phyloP scores from a whole-genome alignment of 1,140 invertebrate species.

The Chionoecetes opilio region DNA sequence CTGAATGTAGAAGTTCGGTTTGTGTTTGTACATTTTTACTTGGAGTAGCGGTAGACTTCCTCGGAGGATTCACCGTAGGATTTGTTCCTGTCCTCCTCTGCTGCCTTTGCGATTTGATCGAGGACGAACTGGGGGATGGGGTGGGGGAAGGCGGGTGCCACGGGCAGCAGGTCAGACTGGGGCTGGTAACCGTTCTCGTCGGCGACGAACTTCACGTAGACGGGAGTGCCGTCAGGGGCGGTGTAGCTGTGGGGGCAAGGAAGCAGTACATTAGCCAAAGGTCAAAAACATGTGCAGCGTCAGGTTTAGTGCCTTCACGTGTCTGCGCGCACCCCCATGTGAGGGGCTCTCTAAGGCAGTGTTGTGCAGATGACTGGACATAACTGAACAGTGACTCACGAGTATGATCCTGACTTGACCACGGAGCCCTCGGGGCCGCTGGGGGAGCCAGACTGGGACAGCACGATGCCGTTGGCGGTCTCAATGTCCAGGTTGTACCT shows the following conservation, averaged over 20 bases:
- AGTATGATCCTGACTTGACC: slow-evolving; percentile 69
- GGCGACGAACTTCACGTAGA: slow-evolving; percentile 40
- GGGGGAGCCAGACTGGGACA: background rate
- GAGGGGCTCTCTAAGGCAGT: too few species aligned
- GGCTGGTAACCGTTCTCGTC: slow-evolving; percentile 46
- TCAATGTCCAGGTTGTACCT: background rate
- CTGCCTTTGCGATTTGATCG: slow-evolving; percentile 68
- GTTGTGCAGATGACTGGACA: too few species aligned
- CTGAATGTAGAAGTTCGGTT: too few species aligned
- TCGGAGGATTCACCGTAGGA: slow-evolving; percentile 54
- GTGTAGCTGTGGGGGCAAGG: slow-evolving; percentile 46
- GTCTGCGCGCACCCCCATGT: too few species aligned
- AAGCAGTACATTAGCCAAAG: too few species aligned
- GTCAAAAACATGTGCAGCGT: too few species aligned
- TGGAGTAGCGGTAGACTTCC: background rate
- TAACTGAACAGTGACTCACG: slow-evolving; percentile 63
- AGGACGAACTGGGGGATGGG: slow-evolving; percentile 65
- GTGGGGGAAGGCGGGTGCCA: slow-evolving; percentile 61
- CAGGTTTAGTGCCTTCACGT: too few species aligned
- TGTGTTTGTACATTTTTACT: too few species aligned
- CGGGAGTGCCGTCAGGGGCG: slow-evolving; percentile 54
- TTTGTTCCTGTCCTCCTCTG: slow-evolving; percentile 70
- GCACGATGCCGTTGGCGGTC: background rate
- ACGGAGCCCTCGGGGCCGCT: slow-evolving; percentile 53
- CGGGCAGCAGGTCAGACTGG: slow-evolving; percentile 49